These are phyloP conservation scores for Caenorhabditis virilis DNA, from an alignment of 2,888 invertebrate genomes.

Conservation along the genomic window DNA sequence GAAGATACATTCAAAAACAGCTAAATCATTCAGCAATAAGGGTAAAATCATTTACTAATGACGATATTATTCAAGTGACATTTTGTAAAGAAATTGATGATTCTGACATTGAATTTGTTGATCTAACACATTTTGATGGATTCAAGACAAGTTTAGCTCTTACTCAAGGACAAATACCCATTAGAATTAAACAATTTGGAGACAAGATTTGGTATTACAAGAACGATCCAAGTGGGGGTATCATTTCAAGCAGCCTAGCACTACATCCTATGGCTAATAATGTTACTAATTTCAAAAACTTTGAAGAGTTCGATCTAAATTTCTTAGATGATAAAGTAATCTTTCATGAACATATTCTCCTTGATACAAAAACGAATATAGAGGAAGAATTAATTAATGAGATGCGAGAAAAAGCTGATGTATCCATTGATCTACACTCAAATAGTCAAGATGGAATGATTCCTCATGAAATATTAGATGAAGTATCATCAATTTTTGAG, in stretches of 20 bases:
- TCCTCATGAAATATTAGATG: constrained; percentile 48
- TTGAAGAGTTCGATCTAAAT: constrained; percentile 26
- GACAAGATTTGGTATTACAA: constrained; percentile 42
- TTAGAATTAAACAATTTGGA: constrained; percentile 21
- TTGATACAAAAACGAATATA: constrained; percentile 31
- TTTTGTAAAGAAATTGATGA: constrained; percentile 17
- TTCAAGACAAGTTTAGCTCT: constrained; percentile 27
- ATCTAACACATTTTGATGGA: constrained; percentile 32
- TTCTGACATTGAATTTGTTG: constrained; percentile 22
- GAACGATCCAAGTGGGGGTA: constrained; percentile 7
- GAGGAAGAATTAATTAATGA: constrained; percentile 39
- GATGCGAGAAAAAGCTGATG: constrained; percentile 42
- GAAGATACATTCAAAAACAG: constrained; percentile 16
- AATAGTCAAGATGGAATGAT: constrained; percentile 42
- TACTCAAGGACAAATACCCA: constrained; percentile 45
- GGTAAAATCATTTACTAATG: not conserved
- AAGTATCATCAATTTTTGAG: constrained; percentile 25
- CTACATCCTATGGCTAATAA: constrained; percentile 19
- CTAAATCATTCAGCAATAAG: constrained; percentile 14
- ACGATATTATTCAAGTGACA: constrained; percentile 1
- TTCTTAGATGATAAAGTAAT: constrained; percentile 39
- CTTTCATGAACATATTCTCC: constrained; percentile 35
- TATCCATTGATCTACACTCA: constrained; percentile 26
- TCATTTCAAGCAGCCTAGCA: constrained; percentile 20
- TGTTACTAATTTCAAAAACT: constrained; percentile 31